Evolutionary conservation across 2,113 vertebrate genomes (phyloP), one percentile per base, ranked within the genome.

Genomic region (Menura novaehollandiae): DNA sequence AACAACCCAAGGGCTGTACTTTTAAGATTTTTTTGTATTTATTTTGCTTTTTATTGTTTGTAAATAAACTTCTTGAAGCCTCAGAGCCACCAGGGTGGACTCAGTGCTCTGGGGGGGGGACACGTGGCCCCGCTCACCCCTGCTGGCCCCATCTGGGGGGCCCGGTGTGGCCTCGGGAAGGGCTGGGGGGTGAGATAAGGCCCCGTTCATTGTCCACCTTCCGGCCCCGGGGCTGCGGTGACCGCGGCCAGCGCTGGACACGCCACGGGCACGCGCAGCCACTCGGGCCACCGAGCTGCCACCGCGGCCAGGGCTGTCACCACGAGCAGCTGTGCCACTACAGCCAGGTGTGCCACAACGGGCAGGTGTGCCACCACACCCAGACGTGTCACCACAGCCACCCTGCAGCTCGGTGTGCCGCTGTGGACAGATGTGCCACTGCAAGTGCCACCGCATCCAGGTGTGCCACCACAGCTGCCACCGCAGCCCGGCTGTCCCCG

Each of bases 31-130:
- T 89, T 95, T 85, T 79, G 81, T 97, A 97, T 97, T 96, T 97
- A 97, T 97, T 97, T 95, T 79, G 85, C 91, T 95, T 95, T 93
- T 97, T 95, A 89, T 78, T 73, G 75, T 95, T 96, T 97, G 77
- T 97, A 96, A 96, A 94, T 97, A 97, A 97, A 96, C 28, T 39
- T 46, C 17, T 21, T 9, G 74, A 93, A 78, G 67, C 55, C 67
- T 75, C 63, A 2, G 5, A 51, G 21, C 5, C 3, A 6, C 4
- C 13, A 24, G 59, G 21, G 59, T 22, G 76, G 32, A 9, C 27
- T 81, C 68, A 2, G 51, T 20, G 76, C 76, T 58, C 3, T 7
- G 51, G 27, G 18, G n/a, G 27, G 43, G 21, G 9, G 22, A 49
- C 46, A 8, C 13, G 26, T 10, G 87, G 32, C 69, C 49, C 33